Conservation (phyloP, 2,113 vertebrate genomes). For the Urocolius indicus region DNA sequence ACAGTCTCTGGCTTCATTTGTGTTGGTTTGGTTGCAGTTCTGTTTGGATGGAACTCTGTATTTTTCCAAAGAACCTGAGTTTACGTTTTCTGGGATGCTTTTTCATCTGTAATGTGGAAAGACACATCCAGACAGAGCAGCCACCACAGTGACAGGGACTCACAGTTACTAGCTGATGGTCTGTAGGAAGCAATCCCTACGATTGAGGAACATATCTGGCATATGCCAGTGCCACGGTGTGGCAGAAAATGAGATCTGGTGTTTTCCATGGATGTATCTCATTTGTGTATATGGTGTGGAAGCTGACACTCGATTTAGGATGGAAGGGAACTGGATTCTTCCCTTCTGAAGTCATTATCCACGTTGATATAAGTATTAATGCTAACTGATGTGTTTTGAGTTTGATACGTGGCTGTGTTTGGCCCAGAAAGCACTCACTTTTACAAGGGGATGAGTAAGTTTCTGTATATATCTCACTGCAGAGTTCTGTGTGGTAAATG, state of each 20-base stretch:
- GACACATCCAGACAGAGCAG: neutral
- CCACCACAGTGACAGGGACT: neutral
- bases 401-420: constrained; percentile 64
- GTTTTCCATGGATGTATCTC: neutral
- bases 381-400: constrained; percentile 26
- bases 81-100: constrained; percentile 5
- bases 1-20: neutral
- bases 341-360: constrained; percentile 57
- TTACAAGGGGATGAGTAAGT: constrained; percentile 60
- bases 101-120: neutral
- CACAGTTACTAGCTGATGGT: neutral
- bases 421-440: constrained; percentile 44
- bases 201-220: neutral
- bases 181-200: neutral
- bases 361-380: constrained; percentile 64
- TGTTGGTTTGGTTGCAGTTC: too few relatives aligned
- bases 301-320: neutral
- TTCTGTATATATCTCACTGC: constrained; percentile 47
- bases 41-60: neutral
- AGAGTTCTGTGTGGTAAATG: constrained; percentile 48
- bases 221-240: neutral
- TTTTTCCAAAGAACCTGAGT: neutral
- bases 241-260: neutral
- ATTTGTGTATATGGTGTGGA: neutral
- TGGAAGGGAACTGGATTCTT: constrained; percentile 20